These are phyloP conservation scores for Drosophila prostipennis DNA, from an alignment of 2,888 invertebrate genomes.

Conservation along the genomic window DNA sequence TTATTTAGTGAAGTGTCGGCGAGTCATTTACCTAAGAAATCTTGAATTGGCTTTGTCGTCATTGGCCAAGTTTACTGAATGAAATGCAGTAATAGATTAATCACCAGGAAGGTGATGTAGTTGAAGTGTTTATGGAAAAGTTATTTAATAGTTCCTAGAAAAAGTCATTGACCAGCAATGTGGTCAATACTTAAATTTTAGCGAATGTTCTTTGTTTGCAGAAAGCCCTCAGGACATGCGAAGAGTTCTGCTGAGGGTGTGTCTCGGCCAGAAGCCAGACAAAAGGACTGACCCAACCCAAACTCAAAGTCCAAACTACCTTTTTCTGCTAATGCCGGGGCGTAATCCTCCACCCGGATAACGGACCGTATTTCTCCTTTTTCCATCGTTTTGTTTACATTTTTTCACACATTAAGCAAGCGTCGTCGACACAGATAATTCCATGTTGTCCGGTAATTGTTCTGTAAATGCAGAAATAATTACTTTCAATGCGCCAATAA, in stretches of 20 bases:
- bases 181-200: constrained; percentile 14
- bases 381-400: constrained; percentile 22
- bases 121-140: constrained; percentile 5
- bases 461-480: constrained; percentile 78
- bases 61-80: constrained; percentile 5
- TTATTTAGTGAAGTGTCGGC: constrained; percentile 16
- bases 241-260: constrained; percentile 13
- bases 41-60: constrained; percentile 3
- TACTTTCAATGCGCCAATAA: constrained; percentile 78
- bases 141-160: constrained; percentile 1
- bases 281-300: constrained; percentile 2
- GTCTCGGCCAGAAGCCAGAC: constrained; percentile 18
- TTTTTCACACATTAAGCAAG: constrained; percentile 72
- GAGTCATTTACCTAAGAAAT: constrained; percentile 35
- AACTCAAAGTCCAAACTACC: not conserved
- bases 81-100: constrained; percentile 21
- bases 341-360: constrained; percentile 66
- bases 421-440: constrained; percentile 75
- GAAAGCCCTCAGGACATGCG: constrained; percentile 26
- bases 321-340: constrained; percentile 32
- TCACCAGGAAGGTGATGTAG: constrained; percentile 5
- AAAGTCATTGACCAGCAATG: constrained; percentile 53
- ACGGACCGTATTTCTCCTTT: constrained; percentile 37
- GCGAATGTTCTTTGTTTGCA: constrained; percentile 53
- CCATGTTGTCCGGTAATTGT: constrained; percentile 77